Evolutionary conservation across 2,888 invertebrate species (phyloP), one percentile per base, ranked within the genome.

Genomic region (Synanthedon vespiformis): DNA sequence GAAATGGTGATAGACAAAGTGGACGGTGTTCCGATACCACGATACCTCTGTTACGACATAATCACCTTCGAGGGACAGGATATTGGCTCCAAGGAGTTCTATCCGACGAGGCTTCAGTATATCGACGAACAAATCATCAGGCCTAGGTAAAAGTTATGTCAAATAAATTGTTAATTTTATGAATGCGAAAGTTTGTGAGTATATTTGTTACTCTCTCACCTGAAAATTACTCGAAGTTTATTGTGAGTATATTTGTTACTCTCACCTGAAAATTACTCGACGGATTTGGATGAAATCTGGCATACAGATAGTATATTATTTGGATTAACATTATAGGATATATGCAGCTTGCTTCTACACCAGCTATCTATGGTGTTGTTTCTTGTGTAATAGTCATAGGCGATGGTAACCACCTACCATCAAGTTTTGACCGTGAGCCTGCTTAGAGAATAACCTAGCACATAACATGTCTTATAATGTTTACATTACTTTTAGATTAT

Each of bases 1-100:
- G 98, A 99, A 90, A 96, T 98, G 97, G 97, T 99, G 11, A 92
- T 97, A 58, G 98, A 98, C 72, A 93, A 92, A 80, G 93, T 92
- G 12, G 79, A 91, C 10, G 94, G 92, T 0, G 82, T 89, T 63
- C 89, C 91, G 55, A 92, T 93, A 62, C 97, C 98, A 0, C 90
- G 99, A 49, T 99, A 94, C 78, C 89, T 99, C 56, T 95, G 96
- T 48, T 99, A 99, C 70, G 99, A 99, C 71, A 93, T 99, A 53
- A 90, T 99, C 40, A 90, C 90, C 66, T 94, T 95, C 67, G 94
- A 96, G 67, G 92, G 92, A 0, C 85, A 91, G 55, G 92, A 95
- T 63, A 92, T 98, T 3, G 93, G 93, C 6, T 90, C 92, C 62
- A 86, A 89, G 62, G 89, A 92, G 27, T 99, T 99, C 77, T 89